Conservation (phyloP, 2,113 vertebrate genomes). For the Lamprotornis superbus region DNA sequence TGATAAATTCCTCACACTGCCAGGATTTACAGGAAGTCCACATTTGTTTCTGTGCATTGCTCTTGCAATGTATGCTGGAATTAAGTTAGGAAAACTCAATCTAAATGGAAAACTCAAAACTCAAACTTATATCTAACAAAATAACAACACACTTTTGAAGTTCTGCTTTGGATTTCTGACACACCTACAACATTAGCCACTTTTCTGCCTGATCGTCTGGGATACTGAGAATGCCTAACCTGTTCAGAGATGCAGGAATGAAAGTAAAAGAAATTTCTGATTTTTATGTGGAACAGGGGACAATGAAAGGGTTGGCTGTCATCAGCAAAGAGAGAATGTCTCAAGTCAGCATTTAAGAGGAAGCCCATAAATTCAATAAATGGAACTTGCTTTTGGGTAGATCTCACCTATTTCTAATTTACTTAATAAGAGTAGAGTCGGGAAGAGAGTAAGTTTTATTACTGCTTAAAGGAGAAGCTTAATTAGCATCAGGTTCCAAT, state of each 20-base stretch:
- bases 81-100: neutral
- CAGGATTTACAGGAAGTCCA: neutral
- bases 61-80: neutral
- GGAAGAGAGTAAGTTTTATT: neutral
- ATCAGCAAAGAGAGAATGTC: neutral
- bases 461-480: neutral
- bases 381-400: neutral
- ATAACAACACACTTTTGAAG: neutral
- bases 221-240: neutral
- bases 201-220: neutral
- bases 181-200: neutral
- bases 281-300: neutral
- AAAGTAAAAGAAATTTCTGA: neutral
- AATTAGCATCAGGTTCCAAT: neutral
- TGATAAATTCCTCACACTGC: neutral
- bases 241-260: neutral
- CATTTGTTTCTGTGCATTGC: accelerated
- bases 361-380: neutral
- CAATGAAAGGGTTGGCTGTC: neutral
- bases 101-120: neutral
- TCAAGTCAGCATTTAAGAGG: neutral
- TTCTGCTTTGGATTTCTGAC: neutral
- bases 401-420: neutral
- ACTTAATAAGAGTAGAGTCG: neutral
- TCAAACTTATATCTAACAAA: neutral